Evolutionary conservation across 1,140 invertebrate genomes (phyloP), one percentile per base, ranked within the genome.

Genomic region (Aphaenogaster floridana): DNA sequence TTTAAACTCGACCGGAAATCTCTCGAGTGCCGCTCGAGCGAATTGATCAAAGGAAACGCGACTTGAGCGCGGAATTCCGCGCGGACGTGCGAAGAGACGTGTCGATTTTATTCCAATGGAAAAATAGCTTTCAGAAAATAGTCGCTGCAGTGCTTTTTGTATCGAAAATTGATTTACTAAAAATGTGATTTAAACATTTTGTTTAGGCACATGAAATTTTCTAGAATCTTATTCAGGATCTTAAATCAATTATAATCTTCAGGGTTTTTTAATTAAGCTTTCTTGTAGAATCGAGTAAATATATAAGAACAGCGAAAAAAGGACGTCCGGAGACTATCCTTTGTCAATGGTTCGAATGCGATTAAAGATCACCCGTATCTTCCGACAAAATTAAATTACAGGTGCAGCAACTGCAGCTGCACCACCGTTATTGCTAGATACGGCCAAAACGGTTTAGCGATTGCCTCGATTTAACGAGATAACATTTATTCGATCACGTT

Each of bases 21-120:
- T 76, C 80, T 57, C 39, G 68, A 72, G 39, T 17, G 68, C 21
- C 63, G 45, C 17, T 57, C 66, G 39, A 36, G 21, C 42, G 72
- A 74, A 45, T 76, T 76, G 80, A 84, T 84, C 80, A 61, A 42
- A 74, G 68, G 42, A 83, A 83, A 83, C 42, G 66, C 80, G 80
- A 74, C 80, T 84, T 63, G 42, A 50, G 17, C 63, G 28, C 34
- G 71, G n/a, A 74, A 63, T 61, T 84, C 48, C 54, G 15, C 6
- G 13, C 13, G 17, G 9, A 76, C 34, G 42, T 17, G 28, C 54
- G 54, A 17, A 72, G 52, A 34, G 6, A 28, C 39, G 15, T 15
- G 4, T 48, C 54, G 42, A 76, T 61, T 83, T 74, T 48, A 48
- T 21, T 76, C n/a, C 13, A 50, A 50, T 1, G 28, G 39, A 42